Percentiles rank a stretch among this genome's conserved stretches.
phyloP scores from a whole-genome alignment of 2,797 vertebrate species.

The Merluccius polli region DNA sequence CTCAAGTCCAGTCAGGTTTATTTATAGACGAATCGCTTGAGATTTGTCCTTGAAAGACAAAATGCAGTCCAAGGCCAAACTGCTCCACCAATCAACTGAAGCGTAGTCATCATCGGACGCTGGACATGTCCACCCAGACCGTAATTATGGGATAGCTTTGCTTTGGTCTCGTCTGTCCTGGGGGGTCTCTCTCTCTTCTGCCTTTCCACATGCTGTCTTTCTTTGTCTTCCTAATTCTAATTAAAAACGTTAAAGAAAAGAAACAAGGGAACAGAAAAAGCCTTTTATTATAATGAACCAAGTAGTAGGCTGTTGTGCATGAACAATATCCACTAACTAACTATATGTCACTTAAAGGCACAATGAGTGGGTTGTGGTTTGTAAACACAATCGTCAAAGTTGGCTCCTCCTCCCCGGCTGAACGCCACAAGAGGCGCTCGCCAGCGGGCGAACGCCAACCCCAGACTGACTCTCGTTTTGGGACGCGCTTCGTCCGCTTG shows the following conservation, averaged over 20 bases:
- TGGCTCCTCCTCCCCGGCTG: too few relatives aligned
- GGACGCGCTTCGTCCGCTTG: too few relatives aligned
- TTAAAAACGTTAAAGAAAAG: neutral
- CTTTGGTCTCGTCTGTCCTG: neutral
- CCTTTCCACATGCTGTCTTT: neutral
- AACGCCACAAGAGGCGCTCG: too few relatives aligned
- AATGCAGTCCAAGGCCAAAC: neutral
- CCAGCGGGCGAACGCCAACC: too few relatives aligned
- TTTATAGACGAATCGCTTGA: neutral
- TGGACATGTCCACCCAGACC: neutral
- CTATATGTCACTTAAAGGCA: neutral
- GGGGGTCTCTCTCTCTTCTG: neutral
- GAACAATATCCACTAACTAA: neutral
- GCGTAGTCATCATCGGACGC: neutral
- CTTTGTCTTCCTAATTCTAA: neutral
- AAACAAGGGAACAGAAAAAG: neutral
- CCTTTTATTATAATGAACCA: neutral
- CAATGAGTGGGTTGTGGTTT: too few relatives aligned
- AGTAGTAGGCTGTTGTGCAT: neutral
- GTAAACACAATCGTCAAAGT: too few relatives aligned
- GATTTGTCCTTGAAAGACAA: neutral
- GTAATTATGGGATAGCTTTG: neutral
- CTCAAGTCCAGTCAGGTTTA: neutral
- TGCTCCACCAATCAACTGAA: neutral
- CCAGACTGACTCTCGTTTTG: too few relatives aligned